phyloP scores from a whole-genome alignment of 2,888 invertebrate species.

The Pyrgus malvae region DNA sequence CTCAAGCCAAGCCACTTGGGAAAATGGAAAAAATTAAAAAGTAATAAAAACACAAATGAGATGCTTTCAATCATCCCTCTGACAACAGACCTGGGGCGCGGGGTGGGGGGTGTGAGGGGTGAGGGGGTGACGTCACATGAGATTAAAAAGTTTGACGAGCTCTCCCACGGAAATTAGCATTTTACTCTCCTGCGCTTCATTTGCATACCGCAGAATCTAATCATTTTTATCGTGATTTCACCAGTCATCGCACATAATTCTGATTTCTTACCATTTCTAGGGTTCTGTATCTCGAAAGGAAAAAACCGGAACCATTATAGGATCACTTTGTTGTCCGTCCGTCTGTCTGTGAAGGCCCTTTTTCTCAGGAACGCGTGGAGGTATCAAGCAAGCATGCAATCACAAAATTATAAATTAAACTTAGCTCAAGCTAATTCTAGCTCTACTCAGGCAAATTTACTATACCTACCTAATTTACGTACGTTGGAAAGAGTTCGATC shows the following conservation, averaged over 20 bases:
- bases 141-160: slow-evolving; percentile 79
- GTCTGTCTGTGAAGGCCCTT: too few species aligned
- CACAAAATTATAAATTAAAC: too few species aligned
- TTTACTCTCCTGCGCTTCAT: slow-evolving; percentile 65
- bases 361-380: too few species aligned
- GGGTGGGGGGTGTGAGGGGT: slow-evolving; percentile 33
- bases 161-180: slow-evolving; percentile 81
- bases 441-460: too few species aligned
- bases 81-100: slow-evolving; percentile 58
- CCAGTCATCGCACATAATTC: neutral
- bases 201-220: slow-evolving; percentile 60
- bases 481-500: too few species aligned
- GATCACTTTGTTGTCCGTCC: too few species aligned
- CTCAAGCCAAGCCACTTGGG: slow-evolving; percentile 38
- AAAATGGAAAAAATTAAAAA: slow-evolving; percentile 78
- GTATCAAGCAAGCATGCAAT: too few species aligned
- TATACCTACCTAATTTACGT: too few species aligned
- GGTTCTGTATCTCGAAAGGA: too few species aligned
- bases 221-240: slow-evolving; percentile 31
- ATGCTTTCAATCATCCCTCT: slow-evolving; percentile 77
- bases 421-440: too few species aligned
- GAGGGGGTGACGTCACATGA: slow-evolving; percentile 71
- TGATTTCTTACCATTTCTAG: neutral
- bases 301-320: too few species aligned
- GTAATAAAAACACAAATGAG: slow-evolving; percentile 81